Conservation (phyloP, 2,113 vertebrate genomes). For the Geococcyx californianus region DNA sequence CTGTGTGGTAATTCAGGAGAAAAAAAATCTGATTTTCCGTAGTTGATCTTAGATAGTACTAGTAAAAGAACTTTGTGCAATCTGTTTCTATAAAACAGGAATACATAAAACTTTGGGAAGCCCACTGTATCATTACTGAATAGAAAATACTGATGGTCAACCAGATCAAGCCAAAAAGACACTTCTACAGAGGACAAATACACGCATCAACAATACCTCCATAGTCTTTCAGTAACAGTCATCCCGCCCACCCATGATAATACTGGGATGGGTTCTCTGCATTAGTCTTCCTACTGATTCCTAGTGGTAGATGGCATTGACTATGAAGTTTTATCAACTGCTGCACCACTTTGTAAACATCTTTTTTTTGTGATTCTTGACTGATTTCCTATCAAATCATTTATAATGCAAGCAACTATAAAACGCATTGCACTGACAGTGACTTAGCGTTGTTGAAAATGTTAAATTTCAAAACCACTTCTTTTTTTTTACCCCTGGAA, state of each 20-base stretch:
- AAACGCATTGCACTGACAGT: neutral
- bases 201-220: neutral
- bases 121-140: neutral
- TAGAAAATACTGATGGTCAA: neutral
- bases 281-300: neutral
- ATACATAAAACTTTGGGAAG: neutral
- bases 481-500: neutral
- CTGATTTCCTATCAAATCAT: neutral
- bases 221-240: neutral
- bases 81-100: neutral
- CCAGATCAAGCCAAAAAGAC: neutral
- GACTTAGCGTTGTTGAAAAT: neutral
- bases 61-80: neutral
- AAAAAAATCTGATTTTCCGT: neutral
- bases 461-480: neutral
- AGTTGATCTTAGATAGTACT: neutral
- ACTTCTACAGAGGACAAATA: neutral
- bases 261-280: neutral
- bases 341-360: neutral
- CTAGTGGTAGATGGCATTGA: neutral
- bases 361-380: neutral
- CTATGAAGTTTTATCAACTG: neutral
- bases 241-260: neutral
- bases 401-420: neutral
- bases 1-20: accelerated